Percentiles rank a stretch among this genome's conserved stretches.
phyloP scores from a whole-genome alignment of 2,113 vertebrate genomes.

The Charadrius vociferus region DNA sequence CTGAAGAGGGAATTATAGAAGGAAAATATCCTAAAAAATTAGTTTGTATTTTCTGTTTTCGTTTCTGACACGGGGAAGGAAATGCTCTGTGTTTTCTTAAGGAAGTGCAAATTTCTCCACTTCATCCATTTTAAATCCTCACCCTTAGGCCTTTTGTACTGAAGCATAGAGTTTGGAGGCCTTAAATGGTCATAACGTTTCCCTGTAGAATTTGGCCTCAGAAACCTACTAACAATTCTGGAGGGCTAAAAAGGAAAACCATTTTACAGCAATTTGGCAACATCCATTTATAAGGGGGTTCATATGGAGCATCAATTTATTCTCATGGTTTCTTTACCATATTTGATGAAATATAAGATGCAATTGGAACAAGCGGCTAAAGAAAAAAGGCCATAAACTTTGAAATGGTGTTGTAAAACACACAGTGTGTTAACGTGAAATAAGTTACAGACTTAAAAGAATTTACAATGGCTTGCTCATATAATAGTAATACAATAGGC shows the following conservation, averaged over 20 bases:
- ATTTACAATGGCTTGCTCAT: slow-evolving; percentile 40
- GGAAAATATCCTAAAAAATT: slow-evolving; percentile 88
- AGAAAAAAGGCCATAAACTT: slow-evolving; percentile 75
- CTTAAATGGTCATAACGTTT: slow-evolving; percentile 84
- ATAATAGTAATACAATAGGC: slow-evolving; percentile 8
- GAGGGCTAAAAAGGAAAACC: slow-evolving; percentile 84
- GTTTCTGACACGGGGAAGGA: slow-evolving; percentile 88
- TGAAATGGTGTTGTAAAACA: slow-evolving; percentile 67
- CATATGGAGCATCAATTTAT: slow-evolving; percentile 82
- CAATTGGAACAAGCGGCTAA: slow-evolving; percentile 70
- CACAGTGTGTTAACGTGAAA: slow-evolving; percentile 62
- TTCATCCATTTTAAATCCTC: slow-evolving; percentile 90
- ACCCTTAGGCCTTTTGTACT: slow-evolving; percentile 84
- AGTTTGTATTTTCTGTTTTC: slow-evolving; percentile 85
- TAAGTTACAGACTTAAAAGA: slow-evolving; percentile 65
- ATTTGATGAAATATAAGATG: slow-evolving; percentile 81
- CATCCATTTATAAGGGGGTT: slow-evolving; percentile 66
- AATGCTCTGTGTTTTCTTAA: slow-evolving; percentile 93
- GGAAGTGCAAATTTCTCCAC: slow-evolving; percentile 95
- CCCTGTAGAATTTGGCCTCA: slow-evolving; percentile 84
- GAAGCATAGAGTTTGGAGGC: slow-evolving; percentile 86
- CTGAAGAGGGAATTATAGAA: slow-evolving; percentile 77
- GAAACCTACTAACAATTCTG: slow-evolving; percentile 76
- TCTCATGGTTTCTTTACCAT: slow-evolving; percentile 78
- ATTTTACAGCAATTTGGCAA: slow-evolving; percentile 79